Base-by-base conservation (phyloP, 2,888 invertebrate species). In the Dorcus parallelipipedus region DNA sequence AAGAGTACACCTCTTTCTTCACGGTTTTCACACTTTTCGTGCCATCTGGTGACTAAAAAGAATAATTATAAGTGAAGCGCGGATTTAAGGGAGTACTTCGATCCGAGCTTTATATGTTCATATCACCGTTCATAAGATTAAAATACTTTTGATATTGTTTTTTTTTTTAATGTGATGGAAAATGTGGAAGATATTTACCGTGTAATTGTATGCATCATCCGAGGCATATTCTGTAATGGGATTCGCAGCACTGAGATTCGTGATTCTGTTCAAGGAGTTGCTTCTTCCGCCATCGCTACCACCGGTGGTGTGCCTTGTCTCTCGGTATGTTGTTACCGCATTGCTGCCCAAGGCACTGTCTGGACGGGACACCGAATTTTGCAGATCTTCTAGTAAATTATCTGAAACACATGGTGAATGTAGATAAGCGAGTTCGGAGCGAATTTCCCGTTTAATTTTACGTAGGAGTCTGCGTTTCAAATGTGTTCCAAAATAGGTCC, bases 371-470 rank as follows among this genome's bases (percentile, higher is more conserved):
- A 79, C 78, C 2, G 79, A 78, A 59, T 73, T 78, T 66, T 79
- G 79, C 9, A 79, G 69, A 63, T 79, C 79, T 69, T 78, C 78
- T 52, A 79, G 64, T 48, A 79, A 64, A 65, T 78, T 69, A 72
- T 79, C 79, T 77, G 64, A 9, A 68, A 67, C 43, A 59, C 52
- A 33, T 7, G 26, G 7, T 7, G 6, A 33, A 4, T 4, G 20
- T 20, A 3, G 20, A 33, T 33, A 33, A 33, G 20, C 2, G 20
- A 20, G 20, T 20, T 20, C 2, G 20, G 0, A 20, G 3, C 20
- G 3, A 20, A 20, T 20, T 20, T 14, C 14, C 14, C 14, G 14
- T 1, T 14, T 14, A 1, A 14, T 14, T 14, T 14, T 14, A 14
- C 14, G 14, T 14, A 14, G 14, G 14, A 14, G 14, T 14, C 14